Evolutionary conservation across 2,888 invertebrate species (phyloP), one percentile per base, ranked within the genome.

Genomic region (Nemotelus nigrinus): DNA sequence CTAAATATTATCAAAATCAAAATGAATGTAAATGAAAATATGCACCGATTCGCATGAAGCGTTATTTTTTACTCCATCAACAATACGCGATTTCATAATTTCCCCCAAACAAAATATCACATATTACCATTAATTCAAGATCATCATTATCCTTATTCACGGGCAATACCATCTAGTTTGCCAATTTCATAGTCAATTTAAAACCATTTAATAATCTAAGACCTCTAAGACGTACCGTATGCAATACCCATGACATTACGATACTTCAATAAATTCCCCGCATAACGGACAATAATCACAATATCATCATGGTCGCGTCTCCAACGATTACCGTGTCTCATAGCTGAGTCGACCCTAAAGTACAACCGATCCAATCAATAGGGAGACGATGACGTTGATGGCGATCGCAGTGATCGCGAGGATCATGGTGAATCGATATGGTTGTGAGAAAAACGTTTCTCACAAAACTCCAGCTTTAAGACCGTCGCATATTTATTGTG

Each of bases 141-240:
- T 25, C 25, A 25, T 25, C 25, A 25, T 25, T 25, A 25, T 25
- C 25, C 25, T 25, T 25, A 25, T 25, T 25, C 25, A 25, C 77
- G 70, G 65, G 70, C 77, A 71, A 77, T 78, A 77, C 72, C 60
- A 64, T 68, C 70, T 77, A 39, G 67, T 6, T 39, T 64, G 72
- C 79, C 77, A 79, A 79, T 79, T 79, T 79, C 79, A 79, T 79
- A 79, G 76, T 79, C 77, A 77, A 79, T 79, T 79, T 79, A 79
- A 79, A 79, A 74, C 77, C 77, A 79, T 76, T 79, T 79, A 79
- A 79, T 77, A 79, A 77, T 71, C 75, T 64, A 72, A 78, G 65
- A 50, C 41, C 39, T 7, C 39, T 41, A 43, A 60, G 25, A 60
- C 39, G 60, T 7, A 41, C 4, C 25, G 39, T 60, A 25, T 39